Conservation (phyloP, 2,113 vertebrate species). For the Nycticorax nycticorax region DNA sequence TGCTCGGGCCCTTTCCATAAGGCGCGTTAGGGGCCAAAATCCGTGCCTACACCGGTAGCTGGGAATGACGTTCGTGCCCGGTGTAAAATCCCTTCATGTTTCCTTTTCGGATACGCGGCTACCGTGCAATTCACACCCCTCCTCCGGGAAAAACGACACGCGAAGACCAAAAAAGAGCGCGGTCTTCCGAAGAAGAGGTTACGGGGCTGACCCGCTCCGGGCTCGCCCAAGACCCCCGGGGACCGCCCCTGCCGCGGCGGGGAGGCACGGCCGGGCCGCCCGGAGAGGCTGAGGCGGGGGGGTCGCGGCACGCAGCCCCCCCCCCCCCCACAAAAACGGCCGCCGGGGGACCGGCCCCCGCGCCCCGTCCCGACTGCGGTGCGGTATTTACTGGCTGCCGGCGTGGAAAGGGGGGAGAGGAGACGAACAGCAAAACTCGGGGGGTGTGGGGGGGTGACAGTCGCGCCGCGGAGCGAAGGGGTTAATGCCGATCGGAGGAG, state of each 20-base stretch:
- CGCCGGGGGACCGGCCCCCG: not conserved
- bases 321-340: not conserved
- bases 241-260: not conserved
- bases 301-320: not conserved
- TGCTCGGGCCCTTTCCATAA: not conserved
- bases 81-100: not conserved
- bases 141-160: not conserved
- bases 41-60: not conserved
- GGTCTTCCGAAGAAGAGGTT: not conserved
- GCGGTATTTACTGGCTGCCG: not conserved
- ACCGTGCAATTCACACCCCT: not conserved
- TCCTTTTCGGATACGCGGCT: not conserved
- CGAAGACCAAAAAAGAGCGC: not conserved
- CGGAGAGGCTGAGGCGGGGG: not conserved
- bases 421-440: slow-evolving; percentile 27
- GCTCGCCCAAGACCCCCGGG: not conserved
- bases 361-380: not conserved
- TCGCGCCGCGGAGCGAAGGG: slow-evolving; percentile 48
- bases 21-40: not conserved
- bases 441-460: not conserved
- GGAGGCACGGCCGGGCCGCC: not conserved
- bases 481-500: slow-evolving; percentile 63
- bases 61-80: not conserved
- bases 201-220: not conserved
- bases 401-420: not conserved